A percentile compares a stretch with the other conserved stretches of the same genome.
These are phyloP conservation scores for Thera obeliscata DNA, from an alignment of 2,888 invertebrate genomes.

Conservation along the genomic window DNA sequence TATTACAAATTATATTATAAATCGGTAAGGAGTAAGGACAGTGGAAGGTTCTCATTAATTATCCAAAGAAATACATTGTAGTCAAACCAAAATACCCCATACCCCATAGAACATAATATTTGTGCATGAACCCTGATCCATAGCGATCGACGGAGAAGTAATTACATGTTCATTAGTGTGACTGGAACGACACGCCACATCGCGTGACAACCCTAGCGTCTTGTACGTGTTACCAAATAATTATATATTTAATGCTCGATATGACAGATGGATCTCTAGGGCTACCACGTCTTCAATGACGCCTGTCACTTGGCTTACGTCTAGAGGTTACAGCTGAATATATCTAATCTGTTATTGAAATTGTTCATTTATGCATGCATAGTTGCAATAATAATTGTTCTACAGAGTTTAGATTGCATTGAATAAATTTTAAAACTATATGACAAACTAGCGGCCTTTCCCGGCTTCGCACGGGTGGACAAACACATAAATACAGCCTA, in stretches of 20 bases:
- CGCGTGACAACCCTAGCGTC: constrained; percentile 63
- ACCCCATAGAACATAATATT: constrained; percentile 4
- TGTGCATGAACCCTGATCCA: constrained; percentile 47
- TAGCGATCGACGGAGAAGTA: constrained; percentile 66
- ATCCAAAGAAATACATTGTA: not conserved
- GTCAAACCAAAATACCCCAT: not conserved
- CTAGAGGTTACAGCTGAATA: constrained; percentile 14
- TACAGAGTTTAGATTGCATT: not conserved
- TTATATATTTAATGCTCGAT: constrained; percentile 55
- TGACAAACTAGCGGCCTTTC: no score
- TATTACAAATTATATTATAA: no score
- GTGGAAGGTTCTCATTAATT: not conserved
- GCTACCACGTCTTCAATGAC: constrained; percentile 11
- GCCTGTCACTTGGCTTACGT: constrained; percentile 18
- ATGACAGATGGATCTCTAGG: constrained; percentile 48
- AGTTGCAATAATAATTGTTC: not conserved
- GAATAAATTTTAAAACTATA: no score
- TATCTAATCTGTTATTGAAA: not conserved
- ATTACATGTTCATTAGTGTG: constrained; percentile 77
- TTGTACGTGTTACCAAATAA: constrained; percentile 61
- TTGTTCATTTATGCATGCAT: not conserved
- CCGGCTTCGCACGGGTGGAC: no score
- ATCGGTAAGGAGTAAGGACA: no score
- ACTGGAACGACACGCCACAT: constrained; percentile 69
- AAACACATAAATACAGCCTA: no score